phyloP scores from a whole-genome alignment of 2,888 invertebrate species.

The Bibio marci region DNA sequence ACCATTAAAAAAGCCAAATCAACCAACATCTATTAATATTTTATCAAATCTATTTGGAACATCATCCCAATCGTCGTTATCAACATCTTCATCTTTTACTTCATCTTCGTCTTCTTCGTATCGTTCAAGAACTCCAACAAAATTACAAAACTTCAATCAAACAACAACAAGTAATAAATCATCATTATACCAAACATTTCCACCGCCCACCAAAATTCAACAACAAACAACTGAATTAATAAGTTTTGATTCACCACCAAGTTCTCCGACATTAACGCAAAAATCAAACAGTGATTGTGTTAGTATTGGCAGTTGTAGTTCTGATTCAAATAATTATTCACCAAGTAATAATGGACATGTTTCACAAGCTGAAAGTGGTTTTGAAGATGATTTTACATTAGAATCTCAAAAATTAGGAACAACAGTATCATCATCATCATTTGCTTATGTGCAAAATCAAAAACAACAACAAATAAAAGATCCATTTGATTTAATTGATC shows the following conservation, averaged over 20 bases:
- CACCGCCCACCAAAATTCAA: background rate
- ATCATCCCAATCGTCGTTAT: no score
- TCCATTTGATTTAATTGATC: slow-evolving; percentile 49
- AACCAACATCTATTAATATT: slow-evolving; percentile 19
- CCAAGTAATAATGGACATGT: slow-evolving; percentile 38
- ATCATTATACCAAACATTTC: background rate
- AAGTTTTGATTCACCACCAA: slow-evolving; percentile 53
- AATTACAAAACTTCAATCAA: background rate
- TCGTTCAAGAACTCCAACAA: background rate
- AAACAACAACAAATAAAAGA: slow-evolving; percentile 9
- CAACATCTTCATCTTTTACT: background rate
- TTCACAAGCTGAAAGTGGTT: slow-evolving; percentile 60
- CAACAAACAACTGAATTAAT: slow-evolving; percentile 29
- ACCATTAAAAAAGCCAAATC: slow-evolving; percentile 9
- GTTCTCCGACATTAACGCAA: slow-evolving; percentile 57
- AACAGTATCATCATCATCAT: background rate
- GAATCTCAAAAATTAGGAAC: background rate
- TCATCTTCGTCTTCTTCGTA: background rate
- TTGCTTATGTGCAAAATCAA: background rate
- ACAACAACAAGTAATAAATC: background rate
- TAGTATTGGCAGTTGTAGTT: slow-evolving; percentile 58
- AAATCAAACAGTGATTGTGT: slow-evolving; percentile 58
- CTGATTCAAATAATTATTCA: slow-evolving; percentile 48
- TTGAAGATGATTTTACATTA: slow-evolving; percentile 64
- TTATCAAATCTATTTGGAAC: slow-evolving; percentile 24